Evolutionary conservation across 1,140 invertebrate genomes (phyloP).

Genomic region (Gryllus bimaculatus): DNA sequence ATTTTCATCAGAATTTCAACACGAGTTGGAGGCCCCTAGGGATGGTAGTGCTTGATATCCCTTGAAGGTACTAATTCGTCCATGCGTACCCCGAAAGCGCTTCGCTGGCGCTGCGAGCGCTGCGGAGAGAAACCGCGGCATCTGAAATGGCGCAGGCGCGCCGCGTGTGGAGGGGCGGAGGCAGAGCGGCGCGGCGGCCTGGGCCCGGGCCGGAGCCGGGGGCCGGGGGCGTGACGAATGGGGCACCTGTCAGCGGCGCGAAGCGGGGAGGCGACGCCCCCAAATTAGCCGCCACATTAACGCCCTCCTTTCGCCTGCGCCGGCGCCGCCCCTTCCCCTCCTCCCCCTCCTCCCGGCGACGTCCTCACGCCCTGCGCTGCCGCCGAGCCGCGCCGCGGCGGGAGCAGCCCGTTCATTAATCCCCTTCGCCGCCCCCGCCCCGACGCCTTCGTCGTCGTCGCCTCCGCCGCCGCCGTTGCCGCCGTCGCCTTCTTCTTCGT

Average conservation of each 20-base stretch:
- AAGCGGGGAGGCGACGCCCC: not conserved
- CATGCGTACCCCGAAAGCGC: not conserved
- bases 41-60: not conserved
- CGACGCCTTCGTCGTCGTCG: not conserved
- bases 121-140: not conserved
- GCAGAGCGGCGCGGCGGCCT: too few species aligned
- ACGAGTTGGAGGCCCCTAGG: not conserved
- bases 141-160: too few species aligned
- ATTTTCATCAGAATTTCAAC: not conserved
- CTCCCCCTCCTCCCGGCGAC: not conserved
- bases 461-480: not conserved
- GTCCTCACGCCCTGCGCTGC: not conserved
- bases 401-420: not conserved
- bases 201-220: too few species aligned
- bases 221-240: not conserved
- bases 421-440: not conserved
- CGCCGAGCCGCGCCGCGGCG: too few species aligned
- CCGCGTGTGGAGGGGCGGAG: not conserved
- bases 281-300: conserved; percentile 4
- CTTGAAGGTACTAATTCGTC: not conserved
- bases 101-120: not conserved
- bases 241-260: not conserved
- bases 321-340: not conserved
- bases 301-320: not conserved
- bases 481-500: not conserved